Conservation (phyloP, 2,888 invertebrate genomes). For the Anaspis maculata region DNA sequence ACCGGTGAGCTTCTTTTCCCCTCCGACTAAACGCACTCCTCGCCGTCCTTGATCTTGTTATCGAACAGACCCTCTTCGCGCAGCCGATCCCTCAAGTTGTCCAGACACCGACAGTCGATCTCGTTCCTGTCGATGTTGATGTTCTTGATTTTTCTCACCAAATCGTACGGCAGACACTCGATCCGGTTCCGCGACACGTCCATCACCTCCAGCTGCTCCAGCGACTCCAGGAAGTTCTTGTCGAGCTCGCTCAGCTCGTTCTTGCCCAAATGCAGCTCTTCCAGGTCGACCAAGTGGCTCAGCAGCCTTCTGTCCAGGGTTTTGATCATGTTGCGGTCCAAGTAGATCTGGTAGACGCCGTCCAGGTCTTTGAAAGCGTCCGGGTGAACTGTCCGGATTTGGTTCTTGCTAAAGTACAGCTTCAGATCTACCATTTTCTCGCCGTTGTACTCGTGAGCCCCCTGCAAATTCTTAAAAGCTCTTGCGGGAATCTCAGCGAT, state of each 20-base stretch:
- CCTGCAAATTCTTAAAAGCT: slow-evolving; percentile 19
- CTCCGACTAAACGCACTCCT: background rate
- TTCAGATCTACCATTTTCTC: slow-evolving; percentile 11
- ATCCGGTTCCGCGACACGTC: slow-evolving; percentile 12
- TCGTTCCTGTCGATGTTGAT: slow-evolving; percentile 2
- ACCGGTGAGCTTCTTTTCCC: slow-evolving; percentile 47
- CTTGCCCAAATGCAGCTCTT: slow-evolving; percentile 3
- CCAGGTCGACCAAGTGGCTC: slow-evolving; percentile 8
- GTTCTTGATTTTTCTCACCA: slow-evolving; percentile 2
- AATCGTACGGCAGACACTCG: slow-evolving; percentile 15
- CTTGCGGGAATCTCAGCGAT: slow-evolving; percentile 24
- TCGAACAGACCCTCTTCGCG: background rate
- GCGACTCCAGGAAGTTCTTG: slow-evolving; percentile 1
- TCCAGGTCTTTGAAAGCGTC: slow-evolving; percentile 20
- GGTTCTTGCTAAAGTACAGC: slow-evolving; percentile 21
- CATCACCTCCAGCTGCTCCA: slow-evolving; percentile 5
- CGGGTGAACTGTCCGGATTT: slow-evolving; percentile 19
- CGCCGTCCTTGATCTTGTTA: background rate
- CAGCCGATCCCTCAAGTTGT: slow-evolving; percentile 5
- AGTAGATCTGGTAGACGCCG: slow-evolving; percentile 22
- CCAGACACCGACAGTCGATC: slow-evolving; percentile 4
- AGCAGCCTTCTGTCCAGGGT: slow-evolving; percentile 16
- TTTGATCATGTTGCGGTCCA: slow-evolving; percentile 23
- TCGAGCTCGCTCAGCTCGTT: slow-evolving; percentile 6
- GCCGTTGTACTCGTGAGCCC: slow-evolving; percentile 6